Conservation (phyloP, 2,888 invertebrate species). For the Philereme transversata region DNA sequence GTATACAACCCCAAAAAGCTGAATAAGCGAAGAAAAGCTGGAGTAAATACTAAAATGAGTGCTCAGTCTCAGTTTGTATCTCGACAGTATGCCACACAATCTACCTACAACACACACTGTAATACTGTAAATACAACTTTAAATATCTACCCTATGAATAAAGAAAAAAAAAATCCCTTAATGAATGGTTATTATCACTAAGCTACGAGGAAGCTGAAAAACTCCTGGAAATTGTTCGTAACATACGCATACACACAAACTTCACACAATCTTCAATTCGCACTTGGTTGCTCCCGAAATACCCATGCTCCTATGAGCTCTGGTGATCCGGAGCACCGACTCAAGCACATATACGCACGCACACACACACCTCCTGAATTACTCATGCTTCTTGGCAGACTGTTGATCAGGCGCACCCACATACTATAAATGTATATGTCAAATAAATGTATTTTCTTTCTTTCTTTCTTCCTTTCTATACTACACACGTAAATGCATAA, state of each 20-base stretch:
- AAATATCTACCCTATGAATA: not conserved
- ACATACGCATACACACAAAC: not conserved
- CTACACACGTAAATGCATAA: too few species aligned
- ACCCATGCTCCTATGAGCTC: not conserved
- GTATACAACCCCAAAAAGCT: not conserved
- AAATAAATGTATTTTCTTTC: too few species aligned
- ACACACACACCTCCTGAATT: not conserved
- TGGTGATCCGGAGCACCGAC: not conserved
- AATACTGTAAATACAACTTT: too few species aligned
- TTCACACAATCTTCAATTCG: not conserved
- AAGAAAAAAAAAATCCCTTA: not conserved
- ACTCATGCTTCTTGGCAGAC: not conserved
- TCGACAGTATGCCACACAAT: too few species aligned
- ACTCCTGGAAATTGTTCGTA: too few species aligned
- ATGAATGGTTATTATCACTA: not conserved
- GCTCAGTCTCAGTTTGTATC: not conserved
- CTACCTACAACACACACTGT: too few species aligned
- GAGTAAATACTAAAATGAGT: not conserved
- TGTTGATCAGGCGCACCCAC: too few species aligned
- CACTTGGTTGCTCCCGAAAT: not conserved
- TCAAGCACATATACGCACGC: not conserved
- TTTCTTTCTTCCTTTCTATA: too few species aligned
- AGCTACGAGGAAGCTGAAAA: too few species aligned
- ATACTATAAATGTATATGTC: too few species aligned
- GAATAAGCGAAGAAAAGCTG: not conserved